Evolutionary conservation across 2,113 vertebrate genomes (phyloP), one percentile per base, ranked within the genome.

Genomic region (Xenus cinereus): DNA sequence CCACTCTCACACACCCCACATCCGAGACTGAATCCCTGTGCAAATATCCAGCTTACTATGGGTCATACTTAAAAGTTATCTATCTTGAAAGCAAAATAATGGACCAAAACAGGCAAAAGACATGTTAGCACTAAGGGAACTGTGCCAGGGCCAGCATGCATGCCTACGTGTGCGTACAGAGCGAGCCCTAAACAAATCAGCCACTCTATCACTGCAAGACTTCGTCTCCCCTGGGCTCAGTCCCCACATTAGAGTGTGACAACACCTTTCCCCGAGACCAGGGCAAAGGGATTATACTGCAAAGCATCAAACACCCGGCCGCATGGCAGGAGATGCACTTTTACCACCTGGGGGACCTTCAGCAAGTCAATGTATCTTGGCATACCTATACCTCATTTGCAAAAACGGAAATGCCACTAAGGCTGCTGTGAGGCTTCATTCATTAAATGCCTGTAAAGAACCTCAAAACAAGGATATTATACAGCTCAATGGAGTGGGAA

Each of bases 1-100:
- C 62, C 30, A 68, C 46, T 50, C 45, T 60, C 62, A 62, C 0
- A 0, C 33, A 22, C 18, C 41, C 41, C 2, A 0, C 27, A 45
- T 37, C 20, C 4, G 22, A 30, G 5, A 15, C 64, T 9, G 12
- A 80, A 53, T 33, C 32, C 10, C 46, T 68, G 50, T 2, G 4
- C 33, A 60, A 93, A 45, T 9, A 76, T 35, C 5, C 27, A 82
- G 23, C 8, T 85, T 84, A 51, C 56, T 6, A 48, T 0, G 83
- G 30, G 48, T n/a, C 30, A 83, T 60, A 56, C 11, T 28, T 66
- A 12, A 24, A 22, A 8, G n/a, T 32, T 71, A 51, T 8, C 39
- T 33, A 69, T 14, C 71, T 57, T 32, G n/a, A 90, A 76, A 79
- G 37, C 62, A 83, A 85, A 78, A 32, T 27, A 85, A 75, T 10